Base-by-base conservation (phyloP, 2,797 vertebrate genomes). In the Parauchenoglanis punctatus region DNA sequence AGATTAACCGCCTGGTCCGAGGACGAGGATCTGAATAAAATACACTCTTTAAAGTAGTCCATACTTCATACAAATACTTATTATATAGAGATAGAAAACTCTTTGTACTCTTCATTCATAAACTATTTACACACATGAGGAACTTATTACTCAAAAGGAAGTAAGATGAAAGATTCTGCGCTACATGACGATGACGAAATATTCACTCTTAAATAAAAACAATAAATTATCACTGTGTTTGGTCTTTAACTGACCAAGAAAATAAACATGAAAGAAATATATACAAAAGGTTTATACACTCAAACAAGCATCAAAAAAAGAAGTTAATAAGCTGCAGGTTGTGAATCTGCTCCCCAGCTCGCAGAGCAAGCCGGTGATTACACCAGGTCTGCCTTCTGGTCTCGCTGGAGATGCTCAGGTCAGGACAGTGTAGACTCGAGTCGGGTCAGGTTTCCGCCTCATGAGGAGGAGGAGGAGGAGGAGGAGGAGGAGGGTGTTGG, bases 161-260 rank as follows among this genome's bases (percentile, higher is more conserved):
- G 75, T 7, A 87, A 88, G 83, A 70, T 82, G 52, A 85, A 68
- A 0, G 13, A 72, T 84, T 86, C 90, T 78, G 44, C 0, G 6
- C 86, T 87, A 88, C 67, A 85, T 81, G 54, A 52, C n/a, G 12
- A 25, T 49, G 12, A 25, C 28, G 61, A 82, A 44, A 49, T 10
- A 46, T 63, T 78, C 83, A 88, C 85, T 87, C 84, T 90, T 91
- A 91, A 91, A 92, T 91, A 90, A 91, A 91, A 87, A 84, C 81
- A 92, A 92, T 89, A 92, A 89, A 91, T 91, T 91, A 90, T 86
- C 61, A 73, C 52, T 88, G 70, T 87, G 52, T 84, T 84, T 35
- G 52, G 28, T 73, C 75, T 86, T 83, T 59, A 87, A 88, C 61
- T 75, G 49, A 85, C 76, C 76, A 78, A 88, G n/a, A 82, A 82